Evolutionary conservation across 1,140 invertebrate genomes (phyloP).

Genomic region (Pogonus chalceus): DNA sequence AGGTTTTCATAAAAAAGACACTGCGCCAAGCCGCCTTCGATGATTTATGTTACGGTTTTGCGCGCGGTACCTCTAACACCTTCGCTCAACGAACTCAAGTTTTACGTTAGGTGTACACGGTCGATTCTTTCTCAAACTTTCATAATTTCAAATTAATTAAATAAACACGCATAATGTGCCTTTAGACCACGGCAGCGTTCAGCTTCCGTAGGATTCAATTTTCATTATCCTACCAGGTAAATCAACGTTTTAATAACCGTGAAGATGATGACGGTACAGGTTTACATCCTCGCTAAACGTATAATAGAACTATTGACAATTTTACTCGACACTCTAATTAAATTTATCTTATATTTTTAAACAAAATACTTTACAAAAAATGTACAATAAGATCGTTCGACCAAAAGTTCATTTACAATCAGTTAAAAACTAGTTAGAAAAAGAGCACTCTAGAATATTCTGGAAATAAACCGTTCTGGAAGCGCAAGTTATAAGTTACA

Average conservation of each 20-base stretch:
- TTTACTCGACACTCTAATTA: too few species aligned
- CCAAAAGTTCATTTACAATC: too few species aligned
- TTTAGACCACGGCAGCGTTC: background rate
- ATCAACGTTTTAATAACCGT: conserved; percentile 2
- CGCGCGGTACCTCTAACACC: background rate
- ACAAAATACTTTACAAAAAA: too few species aligned
- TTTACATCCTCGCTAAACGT: too few species aligned
- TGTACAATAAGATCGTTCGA: too few species aligned
- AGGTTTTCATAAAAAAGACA: conserved; percentile 3
- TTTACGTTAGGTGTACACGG: background rate
- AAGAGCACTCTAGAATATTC: too few species aligned
- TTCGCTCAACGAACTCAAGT: background rate
- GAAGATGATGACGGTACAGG: background rate
- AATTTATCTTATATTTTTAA: too few species aligned
- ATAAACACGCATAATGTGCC: conserved; percentile 5
- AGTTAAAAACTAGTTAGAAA: too few species aligned
- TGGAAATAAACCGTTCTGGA: too few species aligned
- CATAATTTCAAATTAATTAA: conserved; percentile 1
- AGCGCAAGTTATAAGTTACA: too few species aligned
- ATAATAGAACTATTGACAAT: too few species aligned
- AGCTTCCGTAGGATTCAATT: background rate
- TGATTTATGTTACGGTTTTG: background rate
- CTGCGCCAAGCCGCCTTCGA: background rate
- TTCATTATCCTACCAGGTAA: conserved; percentile 3
- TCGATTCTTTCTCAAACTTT: background rate